Percentiles rank a stretch among this genome's conserved stretches.
phyloP scores from a whole-genome alignment of 2,888 invertebrate genomes.

The Nebria salina region DNA sequence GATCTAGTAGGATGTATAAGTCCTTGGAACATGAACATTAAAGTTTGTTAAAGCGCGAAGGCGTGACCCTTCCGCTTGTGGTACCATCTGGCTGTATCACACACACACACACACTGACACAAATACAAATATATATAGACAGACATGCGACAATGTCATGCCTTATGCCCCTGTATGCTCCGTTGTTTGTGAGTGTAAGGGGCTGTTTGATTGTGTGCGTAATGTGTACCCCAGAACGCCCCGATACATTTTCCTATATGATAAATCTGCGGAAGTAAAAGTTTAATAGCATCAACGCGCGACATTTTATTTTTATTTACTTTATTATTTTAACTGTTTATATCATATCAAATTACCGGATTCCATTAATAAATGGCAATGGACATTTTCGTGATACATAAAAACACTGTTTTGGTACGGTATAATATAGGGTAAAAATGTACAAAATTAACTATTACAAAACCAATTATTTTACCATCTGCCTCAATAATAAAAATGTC shows the following conservation, averaged over 20 bases:
- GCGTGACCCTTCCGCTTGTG: slow-evolving; percentile 31
- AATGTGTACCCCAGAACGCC: background rate
- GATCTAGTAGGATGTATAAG: background rate
- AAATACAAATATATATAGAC: slow-evolving; percentile 4
- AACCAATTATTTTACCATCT: background rate
- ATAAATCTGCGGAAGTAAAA: background rate
- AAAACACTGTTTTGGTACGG: too few relatives aligned
- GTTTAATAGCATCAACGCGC: background rate
- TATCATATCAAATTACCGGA: background rate
- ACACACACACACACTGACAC: background rate
- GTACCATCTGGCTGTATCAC: slow-evolving; percentile 36
- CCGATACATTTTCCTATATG: background rate
- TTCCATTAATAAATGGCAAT: background rate
- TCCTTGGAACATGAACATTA: slow-evolving; percentile 21
- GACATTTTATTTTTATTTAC: background rate
- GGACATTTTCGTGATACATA: background rate
- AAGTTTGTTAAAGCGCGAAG: slow-evolving; percentile 43
- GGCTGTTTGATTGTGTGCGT: background rate
- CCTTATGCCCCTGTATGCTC: background rate
- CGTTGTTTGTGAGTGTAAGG: too few relatives aligned
- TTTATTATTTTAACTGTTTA: background rate
- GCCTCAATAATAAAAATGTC: slow-evolving; percentile 1
- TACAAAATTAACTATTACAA: background rate
- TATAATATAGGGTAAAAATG: background rate
- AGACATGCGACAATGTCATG: slow-evolving; percentile 1